phyloP scores from a whole-genome alignment of 2,888 invertebrate genomes.

The Pandemis corylana region DNA sequence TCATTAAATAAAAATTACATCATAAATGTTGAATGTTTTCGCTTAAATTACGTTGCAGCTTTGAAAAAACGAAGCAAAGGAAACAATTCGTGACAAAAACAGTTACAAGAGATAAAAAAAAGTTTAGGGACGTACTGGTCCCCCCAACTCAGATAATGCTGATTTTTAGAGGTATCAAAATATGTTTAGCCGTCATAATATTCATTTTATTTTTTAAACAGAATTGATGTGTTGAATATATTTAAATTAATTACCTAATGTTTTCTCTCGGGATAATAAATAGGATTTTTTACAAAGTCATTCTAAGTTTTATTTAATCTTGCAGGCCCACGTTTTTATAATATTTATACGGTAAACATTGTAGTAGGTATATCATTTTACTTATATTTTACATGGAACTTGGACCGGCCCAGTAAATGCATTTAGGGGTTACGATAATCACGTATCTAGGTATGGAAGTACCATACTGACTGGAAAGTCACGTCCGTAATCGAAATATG shows the following conservation, averaged over 20 bases:
- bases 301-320: conserved; percentile 2
- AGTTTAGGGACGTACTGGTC: too few species aligned
- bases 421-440: too few species aligned
- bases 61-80: background rate
- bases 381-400: background rate
- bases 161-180: too few species aligned
- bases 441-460: too few species aligned
- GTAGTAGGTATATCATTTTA: background rate
- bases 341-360: background rate
- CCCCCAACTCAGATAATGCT: too few species aligned
- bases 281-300: conserved; percentile 19
- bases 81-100: too few species aligned
- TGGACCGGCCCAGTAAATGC: background rate
- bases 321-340: background rate
- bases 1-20: too few species aligned
- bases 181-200: background rate
- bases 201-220: background rate
- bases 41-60: background rate
- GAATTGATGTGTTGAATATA: background rate
- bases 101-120: too few species aligned
- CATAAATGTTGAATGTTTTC: background rate
- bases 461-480: too few species aligned
- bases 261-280: conserved; percentile 19
- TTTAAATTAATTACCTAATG: background rate
- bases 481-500: too few species aligned